These are phyloP conservation scores for Leucosticte australis DNA, from an alignment of 2,113 vertebrate species.

Conservation along the genomic window DNA sequence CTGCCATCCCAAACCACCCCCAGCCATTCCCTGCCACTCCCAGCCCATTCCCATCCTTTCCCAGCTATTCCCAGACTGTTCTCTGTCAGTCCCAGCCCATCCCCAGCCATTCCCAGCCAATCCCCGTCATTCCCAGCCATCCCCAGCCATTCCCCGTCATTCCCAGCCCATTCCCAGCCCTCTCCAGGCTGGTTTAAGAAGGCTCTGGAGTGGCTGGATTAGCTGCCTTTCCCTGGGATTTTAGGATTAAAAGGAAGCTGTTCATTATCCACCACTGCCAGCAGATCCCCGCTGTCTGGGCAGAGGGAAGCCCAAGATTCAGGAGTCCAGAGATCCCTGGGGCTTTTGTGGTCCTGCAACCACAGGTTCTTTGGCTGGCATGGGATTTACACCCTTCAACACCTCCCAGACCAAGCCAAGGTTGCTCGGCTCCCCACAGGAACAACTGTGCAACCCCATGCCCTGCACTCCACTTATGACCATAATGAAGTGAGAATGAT, in stretches of 20 bases:
- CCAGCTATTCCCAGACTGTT: too few relatives aligned
- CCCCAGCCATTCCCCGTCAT: too few relatives aligned
- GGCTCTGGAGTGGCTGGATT: neutral
- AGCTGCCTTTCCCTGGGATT: neutral
- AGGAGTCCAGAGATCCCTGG: neutral
- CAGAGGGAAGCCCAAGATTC: neutral
- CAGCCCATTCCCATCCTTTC: neutral
- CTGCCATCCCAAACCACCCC: neutral
- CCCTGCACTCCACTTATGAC: accelerated
- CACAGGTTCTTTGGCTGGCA: neutral
- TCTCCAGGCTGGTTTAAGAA: neutral
- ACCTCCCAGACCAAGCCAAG: accelerated
- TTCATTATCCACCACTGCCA: neutral
- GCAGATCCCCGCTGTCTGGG: neutral
- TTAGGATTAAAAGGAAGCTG: neutral
- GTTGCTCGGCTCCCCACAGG: neutral
- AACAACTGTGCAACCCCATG: neutral
- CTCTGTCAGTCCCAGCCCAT: neutral
- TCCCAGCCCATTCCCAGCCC: neutral
- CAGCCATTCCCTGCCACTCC: too few relatives aligned
- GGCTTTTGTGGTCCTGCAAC: neutral
- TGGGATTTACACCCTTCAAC: neutral
- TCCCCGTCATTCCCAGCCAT: neutral
- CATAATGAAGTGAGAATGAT: neutral
- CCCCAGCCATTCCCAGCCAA: too few relatives aligned